Percentiles rank a stretch among this genome's conserved stretches.
These are phyloP conservation scores for Vireo altiloquus DNA, from an alignment of 2,113 vertebrate species.

Conservation along the genomic window DNA sequence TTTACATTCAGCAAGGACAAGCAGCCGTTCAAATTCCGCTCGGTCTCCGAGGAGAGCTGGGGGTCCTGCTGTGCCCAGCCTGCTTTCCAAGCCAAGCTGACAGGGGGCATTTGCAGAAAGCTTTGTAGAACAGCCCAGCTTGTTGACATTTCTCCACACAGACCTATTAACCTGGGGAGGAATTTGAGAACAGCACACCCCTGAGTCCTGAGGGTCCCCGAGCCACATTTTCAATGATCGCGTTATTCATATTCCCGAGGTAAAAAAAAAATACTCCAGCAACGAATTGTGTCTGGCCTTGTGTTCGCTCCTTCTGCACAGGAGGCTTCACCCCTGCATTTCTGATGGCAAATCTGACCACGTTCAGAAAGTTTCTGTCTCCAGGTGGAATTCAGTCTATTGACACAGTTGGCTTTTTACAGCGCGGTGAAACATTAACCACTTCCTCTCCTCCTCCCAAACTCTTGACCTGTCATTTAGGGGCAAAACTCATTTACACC, in stretches of 20 bases:
- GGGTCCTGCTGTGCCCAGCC: background rate
- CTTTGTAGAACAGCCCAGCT: background rate
- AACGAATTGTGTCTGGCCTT: background rate
- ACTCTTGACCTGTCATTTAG: background rate
- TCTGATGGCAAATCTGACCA: background rate
- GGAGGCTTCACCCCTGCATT: background rate
- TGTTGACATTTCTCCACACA: background rate
- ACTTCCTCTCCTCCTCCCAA: background rate
- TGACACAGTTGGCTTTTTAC: slow-evolving; percentile 52
- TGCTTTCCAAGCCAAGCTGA: background rate
- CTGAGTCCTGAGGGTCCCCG: background rate
- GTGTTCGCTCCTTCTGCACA: background rate
- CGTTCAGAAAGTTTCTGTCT: background rate
- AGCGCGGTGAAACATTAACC: background rate
- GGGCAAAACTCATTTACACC: background rate
- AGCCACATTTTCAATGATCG: background rate
- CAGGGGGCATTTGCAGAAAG: background rate
- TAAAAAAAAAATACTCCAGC: background rate
- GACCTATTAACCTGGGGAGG: background rate
- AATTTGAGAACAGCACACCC: background rate
- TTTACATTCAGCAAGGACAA: background rate
- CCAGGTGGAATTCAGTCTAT: slow-evolving; percentile 8
- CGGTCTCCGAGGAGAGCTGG: background rate
- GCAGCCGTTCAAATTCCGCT: background rate
- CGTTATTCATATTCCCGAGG: background rate